Evolutionary conservation across 64 coral and sea anemone genomes (phyloP).

Genomic region (Porites lutea): DNA sequence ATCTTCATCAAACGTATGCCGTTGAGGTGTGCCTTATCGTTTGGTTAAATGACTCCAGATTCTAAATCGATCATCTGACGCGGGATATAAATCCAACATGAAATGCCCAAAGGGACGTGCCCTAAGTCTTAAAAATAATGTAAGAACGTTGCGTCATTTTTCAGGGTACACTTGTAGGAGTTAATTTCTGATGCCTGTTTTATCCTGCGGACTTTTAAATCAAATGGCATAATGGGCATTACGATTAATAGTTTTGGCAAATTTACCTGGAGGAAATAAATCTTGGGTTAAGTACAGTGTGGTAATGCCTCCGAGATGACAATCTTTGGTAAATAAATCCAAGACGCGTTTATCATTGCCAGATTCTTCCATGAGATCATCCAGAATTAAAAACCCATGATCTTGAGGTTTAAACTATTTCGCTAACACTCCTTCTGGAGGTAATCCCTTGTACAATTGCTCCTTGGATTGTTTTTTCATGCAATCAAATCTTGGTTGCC

Average conservation of each 20-base stretch:
- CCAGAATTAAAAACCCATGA: no score
- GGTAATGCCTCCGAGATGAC: slow-evolving; percentile 33
- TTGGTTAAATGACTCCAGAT: no score
- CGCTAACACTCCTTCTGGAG: no score
- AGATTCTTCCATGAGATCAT: slow-evolving; percentile 16
- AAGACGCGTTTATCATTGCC: not conserved
- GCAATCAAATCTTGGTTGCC: no score
- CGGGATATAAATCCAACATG: slow-evolving; percentile 1
- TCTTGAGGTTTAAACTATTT: no score
- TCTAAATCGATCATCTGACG: not conserved
- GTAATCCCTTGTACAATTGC: no score
- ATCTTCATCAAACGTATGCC: no score
- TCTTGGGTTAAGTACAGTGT: slow-evolving; percentile 16
- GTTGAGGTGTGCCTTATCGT: no score
- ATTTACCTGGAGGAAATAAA: slow-evolving; percentile 34
- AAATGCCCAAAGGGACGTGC: not conserved
- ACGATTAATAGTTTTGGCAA: slow-evolving; percentile 1
- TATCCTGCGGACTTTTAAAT: slow-evolving; percentile 31
- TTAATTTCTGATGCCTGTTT: not conserved
- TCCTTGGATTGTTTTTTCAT: no score
- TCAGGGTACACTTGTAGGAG: not conserved
- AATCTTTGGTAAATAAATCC: slow-evolving; percentile 29
- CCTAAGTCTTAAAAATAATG: not conserved
- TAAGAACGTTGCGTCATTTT: not conserved
- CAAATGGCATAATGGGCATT: slow-evolving; percentile 42